Conservation (phyloP, 2,888 invertebrate genomes). For the Tanypteryx hageni region DNA sequence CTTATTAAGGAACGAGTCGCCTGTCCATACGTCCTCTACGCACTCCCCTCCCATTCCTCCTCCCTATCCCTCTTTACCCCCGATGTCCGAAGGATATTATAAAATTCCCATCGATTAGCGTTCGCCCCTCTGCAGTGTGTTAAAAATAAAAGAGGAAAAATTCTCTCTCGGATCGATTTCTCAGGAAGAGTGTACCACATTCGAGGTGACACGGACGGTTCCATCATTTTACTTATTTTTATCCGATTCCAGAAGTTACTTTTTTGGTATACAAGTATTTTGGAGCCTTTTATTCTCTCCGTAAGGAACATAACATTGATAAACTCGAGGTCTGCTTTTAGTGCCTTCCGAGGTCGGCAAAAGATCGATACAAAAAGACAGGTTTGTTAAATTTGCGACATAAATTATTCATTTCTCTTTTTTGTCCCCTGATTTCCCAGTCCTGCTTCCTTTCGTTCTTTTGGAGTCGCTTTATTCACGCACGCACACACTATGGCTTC, state of each 20-base stretch:
- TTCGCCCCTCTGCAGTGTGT: conserved; percentile 6
- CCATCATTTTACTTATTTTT: neutral
- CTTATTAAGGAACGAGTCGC: conserved; percentile 14
- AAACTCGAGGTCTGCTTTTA: no score
- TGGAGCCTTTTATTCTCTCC: neutral
- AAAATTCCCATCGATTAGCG: neutral
- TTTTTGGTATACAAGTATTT: neutral
- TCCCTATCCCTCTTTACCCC: no score
- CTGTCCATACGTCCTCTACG: neutral
- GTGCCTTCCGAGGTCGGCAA: neutral
- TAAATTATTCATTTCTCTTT: conserved; percentile 16
- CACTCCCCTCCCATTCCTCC: no score
- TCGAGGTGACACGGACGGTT: neutral
- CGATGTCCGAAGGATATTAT: neutral
- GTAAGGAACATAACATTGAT: neutral
- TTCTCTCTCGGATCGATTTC: neutral
- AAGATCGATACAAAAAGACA: neutral
- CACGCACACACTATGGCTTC: neutral
- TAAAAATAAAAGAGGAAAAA: neutral
- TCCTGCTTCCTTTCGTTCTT: neutral
- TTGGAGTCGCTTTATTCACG: neutral
- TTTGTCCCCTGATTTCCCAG: neutral
- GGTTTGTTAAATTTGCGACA: neutral
- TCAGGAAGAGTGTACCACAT: neutral
- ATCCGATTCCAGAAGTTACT: neutral